Percentiles rank a stretch among this genome's conserved stretches.
Evolutionary conservation across 2,113 vertebrate species (phyloP).

Genomic region (Cyphomyrus discorhynchus): DNA sequence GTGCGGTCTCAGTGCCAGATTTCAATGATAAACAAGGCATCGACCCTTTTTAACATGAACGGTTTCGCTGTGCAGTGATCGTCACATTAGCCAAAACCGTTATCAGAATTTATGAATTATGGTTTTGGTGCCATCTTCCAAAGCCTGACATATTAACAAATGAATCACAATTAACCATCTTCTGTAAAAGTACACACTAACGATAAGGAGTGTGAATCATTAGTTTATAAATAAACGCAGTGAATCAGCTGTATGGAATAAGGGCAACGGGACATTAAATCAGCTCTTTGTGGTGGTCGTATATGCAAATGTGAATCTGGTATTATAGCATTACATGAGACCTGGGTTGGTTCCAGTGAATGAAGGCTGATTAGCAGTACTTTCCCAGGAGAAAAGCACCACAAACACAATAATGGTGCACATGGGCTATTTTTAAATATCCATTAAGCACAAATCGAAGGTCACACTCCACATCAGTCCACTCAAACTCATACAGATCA

Average conservation of each 20-base stretch:
- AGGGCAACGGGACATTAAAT: neutral
- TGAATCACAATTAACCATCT: neutral
- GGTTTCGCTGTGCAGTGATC: neutral
- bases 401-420: conserved; percentile 6
- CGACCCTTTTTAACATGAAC: neutral
- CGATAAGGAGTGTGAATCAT: neutral
- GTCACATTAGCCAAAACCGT: neutral
- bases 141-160: neutral
- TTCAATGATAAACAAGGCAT: neutral
- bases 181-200: neutral
- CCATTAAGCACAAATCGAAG: conserved; percentile 41
- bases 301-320: neutral
- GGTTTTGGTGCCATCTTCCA: neutral
- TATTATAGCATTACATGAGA: neutral
- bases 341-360: neutral
- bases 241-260: neutral
- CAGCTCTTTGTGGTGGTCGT: neutral
- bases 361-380: neutral
- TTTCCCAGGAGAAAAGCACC: neutral
- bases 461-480: neutral
- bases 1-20: neutral
- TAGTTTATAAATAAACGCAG: neutral
- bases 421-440: conserved; percentile 36
- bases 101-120: neutral
- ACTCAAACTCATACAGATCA: conserved; percentile 29